phyloP scores from a whole-genome alignment of 64 coral and sea anemone genomes.

The Montipora foliosa region DNA sequence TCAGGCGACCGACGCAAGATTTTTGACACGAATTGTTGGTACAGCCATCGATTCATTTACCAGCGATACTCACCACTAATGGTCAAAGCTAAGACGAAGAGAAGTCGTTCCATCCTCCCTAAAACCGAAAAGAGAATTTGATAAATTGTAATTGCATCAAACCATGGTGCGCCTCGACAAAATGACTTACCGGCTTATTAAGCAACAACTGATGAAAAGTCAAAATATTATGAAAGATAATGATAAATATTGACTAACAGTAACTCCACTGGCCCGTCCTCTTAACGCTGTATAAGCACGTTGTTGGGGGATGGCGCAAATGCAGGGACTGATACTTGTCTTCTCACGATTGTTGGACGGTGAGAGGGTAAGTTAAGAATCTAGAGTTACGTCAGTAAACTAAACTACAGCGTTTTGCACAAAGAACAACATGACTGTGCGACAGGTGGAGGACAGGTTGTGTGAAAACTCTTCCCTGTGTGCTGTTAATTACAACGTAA shows the following conservation, averaged over 20 bases:
- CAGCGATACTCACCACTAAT: constrained; percentile 12
- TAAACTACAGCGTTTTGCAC: constrained; percentile 4
- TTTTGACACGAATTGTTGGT: neutral
- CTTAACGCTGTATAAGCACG: constrained; percentile 51
- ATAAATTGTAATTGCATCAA: neutral
- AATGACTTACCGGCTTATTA: neutral
- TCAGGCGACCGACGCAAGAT: neutral
- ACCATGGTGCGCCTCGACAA: neutral
- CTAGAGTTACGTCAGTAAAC: constrained; percentile 43
- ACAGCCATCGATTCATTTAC: too few relatives aligned
- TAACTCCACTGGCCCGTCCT: constrained; percentile 32
- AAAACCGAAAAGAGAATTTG: neutral
- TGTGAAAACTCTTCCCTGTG: neutral
- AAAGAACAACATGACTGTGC: constrained; percentile 41
- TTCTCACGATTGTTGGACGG: neutral
- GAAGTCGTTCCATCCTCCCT: constrained; percentile 46
- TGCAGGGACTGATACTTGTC: constrained; percentile 17
- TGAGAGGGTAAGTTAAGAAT: constrained; percentile 22
- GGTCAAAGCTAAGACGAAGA: constrained; percentile 47
- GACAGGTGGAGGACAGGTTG: constrained; percentile 37
- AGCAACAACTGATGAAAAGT: neutral
- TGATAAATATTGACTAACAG: constrained; percentile 55
- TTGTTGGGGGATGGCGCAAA: neutral
- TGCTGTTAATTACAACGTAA: neutral
- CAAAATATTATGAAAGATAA: constrained; percentile 44